A percentile compares a stretch with the other conserved stretches of the same genome.
Conservation (phyloP, 2,113 vertebrate genomes). For the Rynchops niger region DNA sequence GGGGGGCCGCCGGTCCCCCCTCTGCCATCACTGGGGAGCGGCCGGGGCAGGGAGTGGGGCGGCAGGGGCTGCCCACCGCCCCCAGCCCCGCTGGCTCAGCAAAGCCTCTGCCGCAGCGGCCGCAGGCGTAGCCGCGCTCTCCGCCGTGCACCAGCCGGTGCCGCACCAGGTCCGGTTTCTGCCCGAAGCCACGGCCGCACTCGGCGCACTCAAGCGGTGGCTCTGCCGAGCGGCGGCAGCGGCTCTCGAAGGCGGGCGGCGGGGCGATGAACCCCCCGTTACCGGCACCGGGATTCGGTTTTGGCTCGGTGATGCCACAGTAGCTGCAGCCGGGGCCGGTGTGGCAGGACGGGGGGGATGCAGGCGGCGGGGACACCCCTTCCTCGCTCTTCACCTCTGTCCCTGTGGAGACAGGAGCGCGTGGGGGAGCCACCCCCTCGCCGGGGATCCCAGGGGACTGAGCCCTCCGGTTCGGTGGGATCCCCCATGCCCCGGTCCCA, state of each 20-base stretch:
- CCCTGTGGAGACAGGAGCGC: neutral
- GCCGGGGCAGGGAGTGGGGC: neutral
- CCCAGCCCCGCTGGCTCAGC: neutral
- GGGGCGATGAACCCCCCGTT: neutral
- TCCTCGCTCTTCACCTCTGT: slow-evolving; percentile 15
- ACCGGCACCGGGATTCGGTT: neutral
- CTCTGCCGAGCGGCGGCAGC: neutral
- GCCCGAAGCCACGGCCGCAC: slow-evolving; percentile 65
- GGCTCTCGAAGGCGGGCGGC: neutral
- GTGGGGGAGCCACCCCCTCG: neutral
- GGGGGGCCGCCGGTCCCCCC: fast-evolving
- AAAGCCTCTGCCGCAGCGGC: neutral
- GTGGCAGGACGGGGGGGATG: neutral
- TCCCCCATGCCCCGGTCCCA: fast-evolving
- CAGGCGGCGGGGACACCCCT: neutral
- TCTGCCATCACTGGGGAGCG: neutral
- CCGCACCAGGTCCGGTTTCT: slow-evolving; percentile 70
- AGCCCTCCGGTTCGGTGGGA: fast-evolving
- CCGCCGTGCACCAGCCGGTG: slow-evolving; percentile 69
- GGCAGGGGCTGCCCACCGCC: neutral
- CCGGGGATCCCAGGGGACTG: neutral
- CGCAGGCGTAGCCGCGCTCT: slow-evolving; percentile 62
- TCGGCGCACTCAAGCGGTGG: slow-evolving; percentile 54
- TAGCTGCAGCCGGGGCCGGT: neutral
- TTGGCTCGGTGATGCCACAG: neutral